Base-by-base conservation (phyloP, 2,113 vertebrate species). In the Carettochelys insculpta region DNA sequence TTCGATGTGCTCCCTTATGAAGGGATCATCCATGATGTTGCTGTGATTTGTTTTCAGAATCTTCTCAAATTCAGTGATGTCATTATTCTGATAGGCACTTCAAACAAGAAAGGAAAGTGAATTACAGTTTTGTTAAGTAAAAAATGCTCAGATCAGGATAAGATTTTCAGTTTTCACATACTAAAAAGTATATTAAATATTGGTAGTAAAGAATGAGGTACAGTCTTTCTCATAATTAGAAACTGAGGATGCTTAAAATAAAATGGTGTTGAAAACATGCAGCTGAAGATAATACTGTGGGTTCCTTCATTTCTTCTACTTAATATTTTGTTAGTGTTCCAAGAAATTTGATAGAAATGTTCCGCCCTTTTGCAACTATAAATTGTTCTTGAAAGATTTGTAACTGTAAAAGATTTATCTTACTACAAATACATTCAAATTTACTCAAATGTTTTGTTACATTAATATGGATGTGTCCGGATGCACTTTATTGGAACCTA, bases 61-160 rank as follows among this genome's bases (percentile, higher is more conserved):
- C 98, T 99, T 99, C 98, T 99, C 99, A 98, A 99, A 99, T 97
- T 99, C 99, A 93, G 99, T 99, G 98, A 99, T 99, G 98, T 99
- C 99, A 82, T 99, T 99, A 98, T 99, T 99, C 98, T 99, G 99
- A 98, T 99, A 99, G 98, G 99, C 98, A 99, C 99, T 99, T 97
- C n/a, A 68, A 50, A 88, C 73, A 93, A 95, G 77, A 3, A 45
- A 87, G 50, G 61, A 89, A 61, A 54, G 10, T 19, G 20, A 77
- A 83, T 88, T 89, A 88, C 27, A 79, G 20, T 51, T 84, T 96
- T 85, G 31, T 85, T 86, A 88, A 77, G 77, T 41, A 47, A 91
- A 86, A 85, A 80, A 43, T 90, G 24, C 34, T 5, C 77, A 51
- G 52, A n/a, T 73, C 3, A 41, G 20, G 31, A 1, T 51, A 86